phyloP scores from a whole-genome alignment of 1,140 invertebrate genomes.

The Drosophila micromelanica region DNA sequence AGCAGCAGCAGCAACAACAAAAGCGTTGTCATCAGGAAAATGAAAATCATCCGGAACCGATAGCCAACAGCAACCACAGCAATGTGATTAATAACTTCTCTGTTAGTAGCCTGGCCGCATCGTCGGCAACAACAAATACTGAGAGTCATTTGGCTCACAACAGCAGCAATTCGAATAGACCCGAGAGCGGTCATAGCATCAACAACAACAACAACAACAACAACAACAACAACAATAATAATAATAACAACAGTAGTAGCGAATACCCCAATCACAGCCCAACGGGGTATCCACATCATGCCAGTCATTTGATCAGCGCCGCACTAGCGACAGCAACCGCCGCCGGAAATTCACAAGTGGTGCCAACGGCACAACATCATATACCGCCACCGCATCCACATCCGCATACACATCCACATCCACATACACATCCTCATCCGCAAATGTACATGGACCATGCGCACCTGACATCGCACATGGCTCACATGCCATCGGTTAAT shows the following conservation, averaged over 20 bases:
- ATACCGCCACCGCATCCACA: conserved; percentile 38
- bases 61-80: conserved; percentile 9
- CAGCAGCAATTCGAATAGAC: conserved; percentile 11
- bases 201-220: conserved; percentile 36
- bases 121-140: conserved; percentile 41
- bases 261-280: conserved; percentile 52
- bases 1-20: conserved; percentile 51
- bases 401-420: conserved; percentile 61
- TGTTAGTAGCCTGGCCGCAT: conserved; percentile 67
- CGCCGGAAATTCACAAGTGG: conserved; percentile 33
- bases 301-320: conserved; percentile 65
- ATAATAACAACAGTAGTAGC: conserved; percentile 24
- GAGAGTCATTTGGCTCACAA: conserved; percentile 40
- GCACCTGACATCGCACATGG: conserved; percentile 51
- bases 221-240: conserved; percentile 7
- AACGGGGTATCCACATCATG: conserved; percentile 65
- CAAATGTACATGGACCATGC: conserved; percentile 79
- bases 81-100: conserved; percentile 63
- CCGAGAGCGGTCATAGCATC: conserved; percentile 17
- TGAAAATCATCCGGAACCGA: conserved; percentile 18
- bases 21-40: conserved; percentile 40
- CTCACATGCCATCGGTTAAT: conserved; percentile 55
- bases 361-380: conserved; percentile 48
- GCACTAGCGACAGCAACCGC: conserved; percentile 48
- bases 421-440: conserved; percentile 50